Conservation (phyloP, 2,113 vertebrate genomes). For the Colinus virginianus region DNA sequence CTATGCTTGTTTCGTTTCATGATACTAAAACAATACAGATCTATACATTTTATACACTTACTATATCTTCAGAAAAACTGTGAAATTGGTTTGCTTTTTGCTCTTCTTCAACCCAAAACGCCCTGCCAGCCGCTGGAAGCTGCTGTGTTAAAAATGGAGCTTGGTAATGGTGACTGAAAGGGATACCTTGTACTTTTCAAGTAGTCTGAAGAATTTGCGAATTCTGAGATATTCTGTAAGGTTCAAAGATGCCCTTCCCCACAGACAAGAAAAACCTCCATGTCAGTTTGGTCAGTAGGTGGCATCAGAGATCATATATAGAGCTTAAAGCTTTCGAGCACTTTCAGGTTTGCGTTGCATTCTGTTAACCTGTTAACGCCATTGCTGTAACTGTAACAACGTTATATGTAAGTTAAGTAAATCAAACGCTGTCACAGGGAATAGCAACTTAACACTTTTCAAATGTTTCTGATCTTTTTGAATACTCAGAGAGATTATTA, state of each 20-base stretch:
- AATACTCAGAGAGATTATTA: background rate
- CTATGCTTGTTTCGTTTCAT: background rate
- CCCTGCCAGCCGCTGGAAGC: background rate
- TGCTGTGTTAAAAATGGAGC: background rate
- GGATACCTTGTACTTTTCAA: background rate
- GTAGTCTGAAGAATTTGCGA: background rate
- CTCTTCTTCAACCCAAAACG: background rate
- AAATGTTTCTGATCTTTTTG: background rate
- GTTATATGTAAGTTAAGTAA: background rate
- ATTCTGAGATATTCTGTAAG: background rate
- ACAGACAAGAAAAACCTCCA: background rate
- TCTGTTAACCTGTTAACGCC: background rate
- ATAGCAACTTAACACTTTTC: background rate
- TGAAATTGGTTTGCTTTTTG: background rate
- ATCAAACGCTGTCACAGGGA: background rate
- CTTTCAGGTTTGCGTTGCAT: background rate
- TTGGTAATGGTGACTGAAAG: background rate
- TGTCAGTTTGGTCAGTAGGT: background rate
- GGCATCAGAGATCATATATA: background rate
- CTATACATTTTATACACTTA: background rate
- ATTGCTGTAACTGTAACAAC: background rate
- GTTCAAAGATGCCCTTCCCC: background rate
- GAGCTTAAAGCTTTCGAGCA: background rate
- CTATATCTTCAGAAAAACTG: background rate
- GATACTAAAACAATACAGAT: background rate